phyloP scores from a whole-genome alignment of 2,113 vertebrate genomes.

The Phalacrocorax carbo region DNA sequence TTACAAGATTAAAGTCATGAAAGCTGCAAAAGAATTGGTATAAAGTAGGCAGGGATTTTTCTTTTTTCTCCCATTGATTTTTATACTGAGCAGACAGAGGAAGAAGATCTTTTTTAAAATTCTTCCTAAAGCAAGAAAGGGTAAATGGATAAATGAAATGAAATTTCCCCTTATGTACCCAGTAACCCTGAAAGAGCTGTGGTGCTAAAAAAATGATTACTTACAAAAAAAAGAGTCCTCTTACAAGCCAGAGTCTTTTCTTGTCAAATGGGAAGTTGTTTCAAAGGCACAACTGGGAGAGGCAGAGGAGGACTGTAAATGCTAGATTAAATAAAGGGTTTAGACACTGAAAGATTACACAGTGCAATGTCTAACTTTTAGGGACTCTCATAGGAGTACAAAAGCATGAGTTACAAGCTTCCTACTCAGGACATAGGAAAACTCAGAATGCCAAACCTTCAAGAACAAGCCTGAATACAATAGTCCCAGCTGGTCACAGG shows the following conservation, averaged over 20 bases:
- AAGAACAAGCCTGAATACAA: background rate
- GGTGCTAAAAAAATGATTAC: background rate
- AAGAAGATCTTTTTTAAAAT: background rate
- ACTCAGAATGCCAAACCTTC: background rate
- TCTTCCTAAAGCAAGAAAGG: background rate
- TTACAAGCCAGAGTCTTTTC: background rate
- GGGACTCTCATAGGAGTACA: background rate
- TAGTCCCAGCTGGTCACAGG: background rate
- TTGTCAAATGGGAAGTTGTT: conserved; percentile 7
- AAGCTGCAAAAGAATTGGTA: background rate
- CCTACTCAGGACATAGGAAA: background rate
- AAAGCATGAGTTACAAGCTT: background rate
- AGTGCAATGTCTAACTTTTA: background rate
- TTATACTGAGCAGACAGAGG: background rate
- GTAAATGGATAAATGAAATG: background rate
- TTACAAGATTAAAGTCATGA: background rate
- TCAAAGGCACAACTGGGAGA: background rate
- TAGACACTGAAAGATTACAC: background rate
- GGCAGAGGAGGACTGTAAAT: background rate
- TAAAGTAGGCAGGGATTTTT: background rate
- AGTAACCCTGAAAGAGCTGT: background rate
- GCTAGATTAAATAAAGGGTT: background rate
- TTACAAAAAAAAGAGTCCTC: background rate
- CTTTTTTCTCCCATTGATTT: background rate
- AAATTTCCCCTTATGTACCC: background rate